Evolutionary conservation across 1,140 invertebrate genomes (phyloP).

Genomic region (Trichogramma pretiosum): DNA sequence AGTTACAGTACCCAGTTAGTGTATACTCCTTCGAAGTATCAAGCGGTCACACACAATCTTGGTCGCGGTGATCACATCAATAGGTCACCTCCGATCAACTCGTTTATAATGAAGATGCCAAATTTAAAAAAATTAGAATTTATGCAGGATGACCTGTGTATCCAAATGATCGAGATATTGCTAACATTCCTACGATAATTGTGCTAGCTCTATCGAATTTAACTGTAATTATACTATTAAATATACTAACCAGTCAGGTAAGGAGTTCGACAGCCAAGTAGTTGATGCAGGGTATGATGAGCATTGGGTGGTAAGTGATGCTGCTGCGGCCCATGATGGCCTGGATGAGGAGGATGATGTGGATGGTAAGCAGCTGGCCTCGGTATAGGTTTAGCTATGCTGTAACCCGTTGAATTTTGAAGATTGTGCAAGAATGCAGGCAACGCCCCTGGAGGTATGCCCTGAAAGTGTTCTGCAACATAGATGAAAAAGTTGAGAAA

Average conservation of each 20-base stretch:
- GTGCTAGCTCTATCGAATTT: no score
- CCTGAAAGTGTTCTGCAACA: constrained; percentile 40
- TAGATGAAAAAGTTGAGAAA: constrained; percentile 7
- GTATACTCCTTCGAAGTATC: no score
- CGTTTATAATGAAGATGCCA: no score
- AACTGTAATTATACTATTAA: no score
- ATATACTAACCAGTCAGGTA: constrained; percentile 47
- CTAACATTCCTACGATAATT: no score
- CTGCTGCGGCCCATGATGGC: constrained; percentile 43
- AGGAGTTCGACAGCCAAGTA: constrained; percentile 44
- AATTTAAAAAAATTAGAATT: no score
- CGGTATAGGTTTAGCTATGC: constrained; percentile 50
- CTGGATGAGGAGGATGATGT: constrained; percentile 37
- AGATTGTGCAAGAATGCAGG: constrained; percentile 41
- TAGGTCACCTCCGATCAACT: no score
- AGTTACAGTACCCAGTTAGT: no score
- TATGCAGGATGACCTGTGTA: no score
- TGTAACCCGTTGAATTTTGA: constrained; percentile 39
- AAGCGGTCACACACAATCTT: no score
- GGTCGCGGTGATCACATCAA: no score
- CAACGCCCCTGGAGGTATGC: constrained; percentile 35
- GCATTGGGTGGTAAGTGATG: constrained; percentile 40
- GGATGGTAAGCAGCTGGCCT: constrained; percentile 46
- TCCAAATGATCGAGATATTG: no score
- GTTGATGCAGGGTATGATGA: constrained; percentile 46